These are phyloP conservation scores for Lepidotrigona ventralis DNA, from an alignment of 1,140 invertebrate species.

Conservation along the genomic window DNA sequence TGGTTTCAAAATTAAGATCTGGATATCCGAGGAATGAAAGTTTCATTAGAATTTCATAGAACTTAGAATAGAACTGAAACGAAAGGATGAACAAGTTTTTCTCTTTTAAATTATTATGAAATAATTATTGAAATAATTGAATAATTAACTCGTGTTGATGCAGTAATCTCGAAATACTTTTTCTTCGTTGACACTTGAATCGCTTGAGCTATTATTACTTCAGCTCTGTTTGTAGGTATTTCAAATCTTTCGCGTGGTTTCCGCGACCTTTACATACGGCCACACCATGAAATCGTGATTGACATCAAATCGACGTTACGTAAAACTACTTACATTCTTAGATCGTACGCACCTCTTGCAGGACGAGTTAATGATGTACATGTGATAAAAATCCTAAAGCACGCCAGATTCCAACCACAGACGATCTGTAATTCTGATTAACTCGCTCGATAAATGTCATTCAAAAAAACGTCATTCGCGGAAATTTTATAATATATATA, in stretches of 20 bases:
- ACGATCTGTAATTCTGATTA: not conserved
- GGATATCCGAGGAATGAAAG: too few species aligned
- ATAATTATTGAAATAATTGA: too few species aligned
- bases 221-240: not conserved
- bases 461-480: not conserved
- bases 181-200: too few species aligned
- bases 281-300: slow-evolving; percentile 2
- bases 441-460: not conserved
- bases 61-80: not conserved
- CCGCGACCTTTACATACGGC: not conserved
- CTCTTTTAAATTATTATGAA: too few species aligned
- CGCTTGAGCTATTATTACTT: too few species aligned
- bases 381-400: slow-evolving; percentile 3
- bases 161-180: too few species aligned
- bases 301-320: slow-evolving; percentile 5
- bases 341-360: not conserved
- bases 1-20: not conserved
- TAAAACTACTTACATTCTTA: not conserved
- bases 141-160: too few species aligned
- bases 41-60: too few species aligned
- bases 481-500: not conserved
- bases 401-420: too few species aligned
- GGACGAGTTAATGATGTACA: not conserved
- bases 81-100: not conserved
- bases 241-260: not conserved